phyloP scores from a whole-genome alignment of 1,140 invertebrate genomes.

The Platorchestia sp. region DNA sequence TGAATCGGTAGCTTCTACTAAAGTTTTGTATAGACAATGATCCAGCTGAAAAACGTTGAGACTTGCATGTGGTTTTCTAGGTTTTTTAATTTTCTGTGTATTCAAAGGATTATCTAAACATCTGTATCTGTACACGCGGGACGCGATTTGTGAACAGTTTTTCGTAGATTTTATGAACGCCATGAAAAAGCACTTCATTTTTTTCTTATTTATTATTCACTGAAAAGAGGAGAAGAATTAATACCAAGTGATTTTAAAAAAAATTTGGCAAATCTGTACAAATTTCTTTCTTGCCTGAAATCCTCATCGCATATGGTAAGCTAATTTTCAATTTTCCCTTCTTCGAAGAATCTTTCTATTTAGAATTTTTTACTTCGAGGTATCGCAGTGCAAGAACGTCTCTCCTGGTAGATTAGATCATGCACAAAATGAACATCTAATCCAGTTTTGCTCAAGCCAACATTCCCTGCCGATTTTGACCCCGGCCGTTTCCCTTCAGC shows the following conservation, averaged over 20 bases:
- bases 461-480: not conserved
- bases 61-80: not conserved
- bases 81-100: not conserved
- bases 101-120: too few species aligned
- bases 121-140: too few species aligned
- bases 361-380: not conserved
- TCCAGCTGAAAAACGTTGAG: not conserved
- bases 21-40: not conserved
- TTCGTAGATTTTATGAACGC: too few species aligned
- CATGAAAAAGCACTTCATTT: too few species aligned
- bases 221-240: too few species aligned
- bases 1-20: not conserved
- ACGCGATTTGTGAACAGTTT: too few species aligned
- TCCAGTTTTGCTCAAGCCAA: not conserved
- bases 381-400: not conserved
- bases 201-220: too few species aligned
- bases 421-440: not conserved
- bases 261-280: too few species aligned
- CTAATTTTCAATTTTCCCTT: not conserved
- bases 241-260: too few species aligned
- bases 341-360: not conserved
- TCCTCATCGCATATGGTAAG: not conserved
- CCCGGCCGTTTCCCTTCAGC: not conserved
- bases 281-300: not conserved
- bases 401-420: not conserved